These are phyloP conservation scores for Coptotermes formosanus DNA, from an alignment of 1,140 invertebrate genomes.

Conservation along the genomic window DNA sequence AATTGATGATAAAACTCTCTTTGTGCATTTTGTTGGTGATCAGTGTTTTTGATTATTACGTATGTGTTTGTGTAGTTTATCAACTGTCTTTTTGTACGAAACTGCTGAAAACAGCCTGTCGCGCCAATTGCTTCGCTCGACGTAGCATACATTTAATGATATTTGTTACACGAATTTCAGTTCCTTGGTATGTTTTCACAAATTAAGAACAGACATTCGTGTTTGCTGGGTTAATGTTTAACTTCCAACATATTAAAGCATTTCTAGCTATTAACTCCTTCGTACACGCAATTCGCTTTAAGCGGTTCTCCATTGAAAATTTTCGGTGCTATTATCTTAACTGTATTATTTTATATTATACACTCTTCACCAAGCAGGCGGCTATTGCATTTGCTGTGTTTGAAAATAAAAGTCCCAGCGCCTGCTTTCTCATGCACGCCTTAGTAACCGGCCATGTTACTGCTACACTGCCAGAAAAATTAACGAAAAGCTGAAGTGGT, in stretches of 20 bases:
- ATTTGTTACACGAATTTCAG: not conserved
- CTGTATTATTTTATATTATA: not conserved
- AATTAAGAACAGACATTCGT: not conserved
- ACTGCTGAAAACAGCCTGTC: too few relatives aligned
- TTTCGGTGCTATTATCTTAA: not conserved
- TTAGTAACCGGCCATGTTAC: not conserved
- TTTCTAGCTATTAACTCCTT: not conserved
- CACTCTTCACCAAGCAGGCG: not conserved
- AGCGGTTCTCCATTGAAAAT: not conserved
- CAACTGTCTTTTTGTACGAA: too few relatives aligned
- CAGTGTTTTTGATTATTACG: too few relatives aligned
- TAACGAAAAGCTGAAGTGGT: not conserved
- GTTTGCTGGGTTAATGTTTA: not conserved
- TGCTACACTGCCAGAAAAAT: not conserved
- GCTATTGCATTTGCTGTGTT: not conserved
- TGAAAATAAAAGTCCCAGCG: not conserved
- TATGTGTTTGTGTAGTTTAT: too few relatives aligned
- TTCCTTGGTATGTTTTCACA: not conserved
- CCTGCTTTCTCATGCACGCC: conserved; percentile 1
- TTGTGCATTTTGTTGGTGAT: too few relatives aligned
- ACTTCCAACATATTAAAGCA: not conserved
- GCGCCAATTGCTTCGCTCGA: too few relatives aligned
- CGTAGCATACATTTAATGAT: not conserved
- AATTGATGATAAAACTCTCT: too few relatives aligned
- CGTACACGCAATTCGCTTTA: not conserved